Conservation (phyloP, 2,113 vertebrate species). For the Sorex fumeus region DNA sequence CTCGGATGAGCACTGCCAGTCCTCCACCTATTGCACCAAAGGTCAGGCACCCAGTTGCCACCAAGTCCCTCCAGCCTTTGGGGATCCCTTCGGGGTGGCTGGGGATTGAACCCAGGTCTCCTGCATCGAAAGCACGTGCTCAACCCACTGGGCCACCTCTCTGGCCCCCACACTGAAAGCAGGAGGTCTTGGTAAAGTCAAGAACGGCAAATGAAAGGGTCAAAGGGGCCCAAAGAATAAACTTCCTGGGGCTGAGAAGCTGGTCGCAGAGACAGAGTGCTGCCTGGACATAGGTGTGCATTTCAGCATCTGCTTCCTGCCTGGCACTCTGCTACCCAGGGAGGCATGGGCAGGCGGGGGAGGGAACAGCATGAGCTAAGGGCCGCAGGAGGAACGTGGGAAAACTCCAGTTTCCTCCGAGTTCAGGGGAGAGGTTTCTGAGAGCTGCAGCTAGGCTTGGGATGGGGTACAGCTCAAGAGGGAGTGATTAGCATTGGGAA, state of each 20-base stretch:
- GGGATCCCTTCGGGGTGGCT: background rate
- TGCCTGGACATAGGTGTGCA: background rate
- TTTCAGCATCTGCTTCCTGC: background rate
- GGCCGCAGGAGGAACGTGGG: background rate
- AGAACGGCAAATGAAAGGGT: background rate
- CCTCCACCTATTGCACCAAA: conserved; percentile 76
- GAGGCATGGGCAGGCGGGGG: background rate
- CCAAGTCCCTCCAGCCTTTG: background rate
- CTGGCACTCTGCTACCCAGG: background rate
- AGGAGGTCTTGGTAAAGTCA: too few relatives aligned
- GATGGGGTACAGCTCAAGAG: background rate
- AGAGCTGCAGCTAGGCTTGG: background rate
- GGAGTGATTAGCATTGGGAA: too few relatives aligned
- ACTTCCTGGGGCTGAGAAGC: background rate
- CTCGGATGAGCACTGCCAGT: conserved; percentile 76
- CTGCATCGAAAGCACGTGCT: too few relatives aligned
- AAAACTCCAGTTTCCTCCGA: background rate
- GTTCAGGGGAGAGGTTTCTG: background rate
- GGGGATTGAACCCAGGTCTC: too few relatives aligned
- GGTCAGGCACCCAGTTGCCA: conserved; percentile 67
- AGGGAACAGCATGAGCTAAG: background rate
- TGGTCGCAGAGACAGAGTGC: background rate
- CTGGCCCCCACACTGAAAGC: too few relatives aligned
- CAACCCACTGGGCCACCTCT: too few relatives aligned
- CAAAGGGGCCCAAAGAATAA: background rate